Evolutionary conservation across 2,113 vertebrate genomes (phyloP).

Genomic region (rabbit (Oryctolagus cuniculus)): mOryCun1.1 NC_091444.1:14528501-14529000

Average conservation of each 20-base stretch:
- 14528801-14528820: conserved; percentile 88
- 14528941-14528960: conserved; percentile 96
- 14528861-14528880: conserved; percentile 90
- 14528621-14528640: conserved; percentile 44
- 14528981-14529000: conserved; percentile 99
- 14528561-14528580: conserved; percentile 16
- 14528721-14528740: conserved; percentile 52
- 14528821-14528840: conserved; percentile 84
- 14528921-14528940: conserved; percentile 99
- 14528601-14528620: conserved; percentile 69
- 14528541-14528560: conserved; percentile 71
- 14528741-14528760: conserved; percentile 58
- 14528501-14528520: conserved; percentile 69
- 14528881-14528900: conserved; percentile 97
- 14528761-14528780: conserved; percentile 72
- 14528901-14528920: conserved; percentile 93
- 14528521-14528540: conserved; percentile 68
- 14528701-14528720: conserved; percentile 67
- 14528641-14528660: neutral
- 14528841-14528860: conserved; percentile 86
- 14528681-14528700: conserved; percentile 70
- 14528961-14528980: conserved; percentile 96
- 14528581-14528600: conserved; percentile 66
- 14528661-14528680: neutral
- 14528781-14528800: conserved; percentile 79